phyloP scores from a whole-genome alignment of 2,888 invertebrate genomes.

The Cephus sareptanus region DNA sequence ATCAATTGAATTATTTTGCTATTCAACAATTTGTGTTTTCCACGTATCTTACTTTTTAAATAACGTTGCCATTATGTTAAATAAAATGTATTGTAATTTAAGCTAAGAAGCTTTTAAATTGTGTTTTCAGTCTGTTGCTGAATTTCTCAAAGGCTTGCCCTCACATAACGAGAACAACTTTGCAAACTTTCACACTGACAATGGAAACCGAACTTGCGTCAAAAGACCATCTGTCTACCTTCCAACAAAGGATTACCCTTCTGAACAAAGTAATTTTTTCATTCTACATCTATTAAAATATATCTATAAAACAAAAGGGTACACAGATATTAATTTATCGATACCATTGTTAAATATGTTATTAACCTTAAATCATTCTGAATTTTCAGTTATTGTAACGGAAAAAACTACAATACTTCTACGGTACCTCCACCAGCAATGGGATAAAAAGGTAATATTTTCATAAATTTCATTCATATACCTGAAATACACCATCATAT shows the following conservation, averaged over 20 bases:
- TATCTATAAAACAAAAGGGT: neutral
- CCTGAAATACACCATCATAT: neutral
- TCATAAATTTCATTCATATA: neutral
- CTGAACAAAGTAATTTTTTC: constrained; percentile 84
- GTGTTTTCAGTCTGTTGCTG: constrained; percentile 81
- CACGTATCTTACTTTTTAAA: neutral
- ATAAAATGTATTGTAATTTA: neutral
- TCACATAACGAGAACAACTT: constrained; percentile 93
- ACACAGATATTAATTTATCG: neutral
- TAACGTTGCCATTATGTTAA: neutral
- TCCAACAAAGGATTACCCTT: constrained; percentile 91
- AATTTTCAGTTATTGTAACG: constrained; percentile 87
- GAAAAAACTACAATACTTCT: constrained; percentile 95
- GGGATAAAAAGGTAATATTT: constrained; percentile 87
- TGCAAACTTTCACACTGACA: constrained; percentile 88
- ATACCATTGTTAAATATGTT: neutral
- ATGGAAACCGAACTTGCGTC: constrained; percentile 82
- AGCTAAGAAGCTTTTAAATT: constrained; percentile 1
- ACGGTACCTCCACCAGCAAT: constrained; percentile 93
- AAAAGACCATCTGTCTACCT: constrained; percentile 92
- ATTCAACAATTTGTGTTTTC: too few species aligned
- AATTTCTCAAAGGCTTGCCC: constrained; percentile 92
- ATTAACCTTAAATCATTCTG: neutral
- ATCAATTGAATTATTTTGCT: too few species aligned
- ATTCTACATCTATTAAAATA: constrained; percentile 13